Percentiles rank a stretch among this genome's conserved stretches.
These are phyloP conservation scores for Scaptomyza pallida DNA, from an alignment of 1,140 invertebrate species.

Conservation along the genomic window DNA sequence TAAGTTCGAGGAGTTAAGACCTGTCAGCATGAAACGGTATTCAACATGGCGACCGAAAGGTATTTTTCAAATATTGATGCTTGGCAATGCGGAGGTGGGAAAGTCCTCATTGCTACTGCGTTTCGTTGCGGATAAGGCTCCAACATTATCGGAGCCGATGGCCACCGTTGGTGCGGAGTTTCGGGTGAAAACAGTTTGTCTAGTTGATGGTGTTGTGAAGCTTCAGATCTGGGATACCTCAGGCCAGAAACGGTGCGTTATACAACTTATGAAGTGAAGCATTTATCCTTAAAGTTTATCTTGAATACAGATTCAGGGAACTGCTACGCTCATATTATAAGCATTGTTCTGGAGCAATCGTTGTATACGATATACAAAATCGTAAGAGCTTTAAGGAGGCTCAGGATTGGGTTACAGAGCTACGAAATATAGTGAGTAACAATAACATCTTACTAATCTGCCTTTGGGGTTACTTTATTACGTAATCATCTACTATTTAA, in stretches of 20 bases:
- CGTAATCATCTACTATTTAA: not conserved
- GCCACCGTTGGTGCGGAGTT: constrained; percentile 34
- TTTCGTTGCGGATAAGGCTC: not conserved
- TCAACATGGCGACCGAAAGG: not conserved
- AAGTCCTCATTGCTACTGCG: constrained; percentile 39
- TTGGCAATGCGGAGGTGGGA: constrained; percentile 37
- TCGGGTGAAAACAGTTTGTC: constrained; percentile 11
- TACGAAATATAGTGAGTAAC: constrained; percentile 10
- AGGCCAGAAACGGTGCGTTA: constrained; percentile 39
- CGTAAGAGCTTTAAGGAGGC: constrained; percentile 27
- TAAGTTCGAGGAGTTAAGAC: not conserved
- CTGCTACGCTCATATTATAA: constrained; percentile 29
- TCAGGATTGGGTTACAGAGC: constrained; percentile 25
- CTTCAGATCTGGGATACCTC: constrained; percentile 47
- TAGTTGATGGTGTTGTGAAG: not conserved
- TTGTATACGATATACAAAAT: constrained; percentile 55
- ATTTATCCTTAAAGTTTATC: too few species aligned
- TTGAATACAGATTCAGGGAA: constrained; percentile 28
- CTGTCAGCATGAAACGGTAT: not conserved
- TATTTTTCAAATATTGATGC: constrained; percentile 11
- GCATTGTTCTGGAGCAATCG: constrained; percentile 20
- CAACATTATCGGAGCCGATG: not conserved
- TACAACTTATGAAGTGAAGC: not conserved
- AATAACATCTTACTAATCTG: not conserved
- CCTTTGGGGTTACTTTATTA: not conserved